Conservation (phyloP, 2,888 invertebrate species). For the Bombylius major region DNA sequence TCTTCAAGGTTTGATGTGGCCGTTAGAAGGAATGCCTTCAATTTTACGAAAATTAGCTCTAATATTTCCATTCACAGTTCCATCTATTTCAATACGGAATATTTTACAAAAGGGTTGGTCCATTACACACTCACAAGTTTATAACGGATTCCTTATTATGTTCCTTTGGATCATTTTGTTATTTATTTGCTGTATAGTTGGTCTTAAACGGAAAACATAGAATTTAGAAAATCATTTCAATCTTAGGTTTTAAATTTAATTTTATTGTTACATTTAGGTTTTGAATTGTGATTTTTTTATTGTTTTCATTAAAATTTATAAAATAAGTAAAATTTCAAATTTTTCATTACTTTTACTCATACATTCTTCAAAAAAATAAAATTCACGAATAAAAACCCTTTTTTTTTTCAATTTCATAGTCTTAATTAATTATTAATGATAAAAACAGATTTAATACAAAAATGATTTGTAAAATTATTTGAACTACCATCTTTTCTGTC, state of each 20-base stretch:
- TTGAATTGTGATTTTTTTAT: not conserved
- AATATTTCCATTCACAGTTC: slow-evolving; percentile 64
- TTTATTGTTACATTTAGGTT: no score
- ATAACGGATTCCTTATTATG: slow-evolving; percentile 57
- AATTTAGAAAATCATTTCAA: not conserved
- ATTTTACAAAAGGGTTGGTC: slow-evolving; percentile 64
- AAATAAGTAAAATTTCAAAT: not conserved
- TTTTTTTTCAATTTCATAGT: no score
- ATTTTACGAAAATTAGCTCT: slow-evolving; percentile 48
- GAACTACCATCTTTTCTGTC: slow-evolving; percentile 16
- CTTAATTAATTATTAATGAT: no score
- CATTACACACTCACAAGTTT: slow-evolving; percentile 54
- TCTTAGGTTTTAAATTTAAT: no score
- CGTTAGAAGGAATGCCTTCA: slow-evolving; percentile 53
- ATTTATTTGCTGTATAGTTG: slow-evolving; percentile 43
- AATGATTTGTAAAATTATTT: not conserved
- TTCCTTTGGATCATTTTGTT: slow-evolving; percentile 51
- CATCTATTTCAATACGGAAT: slow-evolving; percentile 61
- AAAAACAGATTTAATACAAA: no score
- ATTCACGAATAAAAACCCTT: no score
- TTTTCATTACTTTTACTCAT: not conserved
- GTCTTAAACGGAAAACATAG: slow-evolving; percentile 38
- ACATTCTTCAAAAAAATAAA: no score
- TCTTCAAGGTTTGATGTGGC: slow-evolving; percentile 51
- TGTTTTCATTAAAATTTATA: not conserved